Base-by-base conservation (phyloP, 2,888 invertebrate genomes). In the Amblyjoppa proteus region DNA sequence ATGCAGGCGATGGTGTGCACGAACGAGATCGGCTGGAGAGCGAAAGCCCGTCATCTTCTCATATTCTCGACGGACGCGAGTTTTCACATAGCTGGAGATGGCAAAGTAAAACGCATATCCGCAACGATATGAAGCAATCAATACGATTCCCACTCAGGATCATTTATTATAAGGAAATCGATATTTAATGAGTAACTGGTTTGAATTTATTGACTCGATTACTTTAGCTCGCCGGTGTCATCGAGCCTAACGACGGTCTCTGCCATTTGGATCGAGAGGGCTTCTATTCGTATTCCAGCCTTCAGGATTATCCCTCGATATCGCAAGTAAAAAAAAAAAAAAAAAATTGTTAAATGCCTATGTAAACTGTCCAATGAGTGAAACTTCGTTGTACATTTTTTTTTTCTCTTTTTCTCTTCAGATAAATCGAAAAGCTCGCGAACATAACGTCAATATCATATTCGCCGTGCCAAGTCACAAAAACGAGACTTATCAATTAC, bases 1-100 rank as follows among this genome's bases (percentile, higher is more conserved):
- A 97, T 98, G 95, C 98, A 98, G 94, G 97, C 96, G 0, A 96
- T 98, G 84, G 96, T 96, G 5, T 97, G 97, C 90, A 94, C 95
- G 87, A 90, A 96, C 16, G 93, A 95, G 88, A 97, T 98, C 89
- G 97, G 97, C 16, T 98, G 98, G 98, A 95, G 98, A 88, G 93
- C 95, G 0, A 95, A 96, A 75, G 97, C 97, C 0, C 95, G 97
- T 83, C 97, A 97, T 93, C 95, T 98, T 88, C 93, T 98, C 58
- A 95, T 98, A 0, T 96, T 97, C 88, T 96, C 97, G 0, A 97
- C 97, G 0, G 97, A 98, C 93, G 97, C 96, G 1, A 94, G 95
- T 3, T 98, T 96, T 91, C 98, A 98, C 92, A 95, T 95, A 7
- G 93, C 93, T 6, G 93, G 93, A 0, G 92, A 93, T 73, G 93